phyloP scores from a whole-genome alignment of 2,797 vertebrate species.

The Mormyrus hasselquistii region DNA sequence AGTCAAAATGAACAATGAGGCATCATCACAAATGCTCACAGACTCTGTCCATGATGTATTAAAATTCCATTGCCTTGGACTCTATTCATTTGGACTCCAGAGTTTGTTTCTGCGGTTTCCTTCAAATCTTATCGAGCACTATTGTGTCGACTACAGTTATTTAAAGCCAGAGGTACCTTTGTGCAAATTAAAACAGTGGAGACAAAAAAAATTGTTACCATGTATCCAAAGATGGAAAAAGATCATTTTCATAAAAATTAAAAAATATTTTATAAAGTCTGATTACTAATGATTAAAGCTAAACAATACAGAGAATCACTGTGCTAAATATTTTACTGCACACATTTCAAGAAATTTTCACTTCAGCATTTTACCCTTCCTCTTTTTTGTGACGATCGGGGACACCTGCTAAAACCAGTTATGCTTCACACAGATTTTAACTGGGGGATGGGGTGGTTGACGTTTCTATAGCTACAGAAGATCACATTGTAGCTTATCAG shows the following conservation, averaged over 20 bases:
- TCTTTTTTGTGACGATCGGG: neutral
- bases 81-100: neutral
- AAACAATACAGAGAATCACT: neutral
- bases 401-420: slow-evolving; percentile 4
- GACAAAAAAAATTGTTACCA: neutral
- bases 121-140: neutral
- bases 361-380: neutral
- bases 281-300: neutral
- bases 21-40: neutral
- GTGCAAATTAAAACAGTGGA: neutral
- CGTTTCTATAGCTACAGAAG: neutral
- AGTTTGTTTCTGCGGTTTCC: neutral
- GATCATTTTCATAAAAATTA: neutral
- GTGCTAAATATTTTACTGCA: neutral
- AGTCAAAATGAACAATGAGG: neutral
- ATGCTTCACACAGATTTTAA: neutral
- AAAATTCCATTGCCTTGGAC: neutral
- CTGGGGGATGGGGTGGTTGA: neutral
- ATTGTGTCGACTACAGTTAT: neutral
- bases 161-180: neutral
- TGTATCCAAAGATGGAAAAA: neutral
- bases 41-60: neutral
- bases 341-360: neutral
- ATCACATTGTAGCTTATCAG: neutral
- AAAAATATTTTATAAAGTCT: neutral